Evolutionary conservation across 2,888 invertebrate species (phyloP), one percentile per base, ranked within the genome.

Genomic region (Leptodirus hochenwartii): DNA sequence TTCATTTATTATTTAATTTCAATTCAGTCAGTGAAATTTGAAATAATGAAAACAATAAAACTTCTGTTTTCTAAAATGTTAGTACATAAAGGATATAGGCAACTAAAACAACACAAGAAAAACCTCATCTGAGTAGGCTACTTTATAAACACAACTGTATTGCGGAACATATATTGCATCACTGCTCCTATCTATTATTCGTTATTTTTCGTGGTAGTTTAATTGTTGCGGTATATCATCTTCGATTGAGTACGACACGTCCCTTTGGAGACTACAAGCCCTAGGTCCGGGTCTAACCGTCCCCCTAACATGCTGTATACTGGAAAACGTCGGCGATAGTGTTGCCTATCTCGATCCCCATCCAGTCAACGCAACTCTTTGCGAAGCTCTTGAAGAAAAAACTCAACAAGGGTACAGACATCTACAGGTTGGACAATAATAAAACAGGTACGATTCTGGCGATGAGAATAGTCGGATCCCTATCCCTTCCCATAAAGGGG

Each of bases 161-260:
- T n/a, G n/a, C n/a, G n/a, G n/a, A n/a, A n/a, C n/a, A n/a, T n/a
- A n/a, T n/a, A n/a, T n/a, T n/a, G n/a, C n/a, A n/a, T n/a, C n/a
- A n/a, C n/a, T n/a, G n/a, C n/a, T n/a, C n/a, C n/a, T n/a, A n/a
- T n/a, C n/a, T n/a, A n/a, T n/a, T n/a, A n/a, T n/a, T n/a, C n/a
- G n/a, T n/a, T 28, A 8, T 27, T 33, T 35, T 33, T 36, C 39
- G 36, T 52, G 59, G 15, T 51, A 78, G 78, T 69, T 81, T 47
- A 64, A 71, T 33, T 84, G 84, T 46, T 84, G 84, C 50, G 84
- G 81, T 15, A 74, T 84, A 51, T 66, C 69, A 27, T 72, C 72
- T 41, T 74, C 77, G 5, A 67, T 69, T 35, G 81, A 84, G 59
- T 84, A 79, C 53, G 79, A 79, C 44, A 75, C 75, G 40, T 79